Base-by-base conservation (phyloP, 2,888 invertebrate species). In the Mesorhabditis belari region DNA sequence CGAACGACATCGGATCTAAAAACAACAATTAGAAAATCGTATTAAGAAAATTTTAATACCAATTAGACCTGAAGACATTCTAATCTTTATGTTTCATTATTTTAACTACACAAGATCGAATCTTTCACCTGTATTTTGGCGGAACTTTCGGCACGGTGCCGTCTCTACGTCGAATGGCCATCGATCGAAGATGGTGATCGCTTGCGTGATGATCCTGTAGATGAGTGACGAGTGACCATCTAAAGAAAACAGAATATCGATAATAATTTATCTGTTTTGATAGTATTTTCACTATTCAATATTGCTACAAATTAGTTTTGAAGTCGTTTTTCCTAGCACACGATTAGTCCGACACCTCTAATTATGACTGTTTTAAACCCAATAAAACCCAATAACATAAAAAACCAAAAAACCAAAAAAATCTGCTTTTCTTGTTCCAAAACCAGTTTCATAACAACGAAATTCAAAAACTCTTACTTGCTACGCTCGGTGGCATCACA, bases 191-290 rank as follows among this genome's bases (percentile, higher is more conserved):
- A 53, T 83, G 90, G 77, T 89, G 88, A 28, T 88, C 86, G 70
- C 89, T 90, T 81, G 94, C 91, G 82, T 96, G 96, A 67, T 92
- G 89, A 84, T 96, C 96, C 76, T 90, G 67, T 65, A 96, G 86
- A 84, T 98, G 98, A 63, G 96, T 95, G 87, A 95, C 91, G 44
- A 96, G 85, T 1, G 96, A 96, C 85, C 94, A 94, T 51, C 71
- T 68, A 28, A 65, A 64, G 57, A 5, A 6, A 2, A 49, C 12
- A 4, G 5, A 5, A 4, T 21, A 17, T 21, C 19, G 44, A 21
- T 3, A 55, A 26, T 28, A 44, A n/a, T 12, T 44, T 44, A 2
- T 44, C 12, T 17, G n/a, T 17, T 17, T 44, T 3, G 19, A 57
- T n/a, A n/a, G n/a, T n/a, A n/a, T n/a, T n/a, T n/a, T n/a, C n/a